These are phyloP conservation scores for Erpobdella octoculata DNA, from an alignment of 2,888 invertebrate genomes.

Conservation along the genomic window DNA sequence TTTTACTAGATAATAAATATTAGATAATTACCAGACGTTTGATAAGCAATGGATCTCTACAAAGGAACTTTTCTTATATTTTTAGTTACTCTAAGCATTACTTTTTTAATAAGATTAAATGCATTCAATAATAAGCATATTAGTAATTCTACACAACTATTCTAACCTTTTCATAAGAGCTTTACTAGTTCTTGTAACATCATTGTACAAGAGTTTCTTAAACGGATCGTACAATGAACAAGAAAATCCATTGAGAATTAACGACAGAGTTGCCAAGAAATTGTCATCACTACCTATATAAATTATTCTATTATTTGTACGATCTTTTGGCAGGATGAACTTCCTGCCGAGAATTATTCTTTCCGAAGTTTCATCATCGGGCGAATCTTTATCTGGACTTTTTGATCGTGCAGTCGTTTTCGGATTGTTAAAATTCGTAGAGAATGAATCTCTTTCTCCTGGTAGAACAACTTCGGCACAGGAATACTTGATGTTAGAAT, in stretches of 20 bases:
- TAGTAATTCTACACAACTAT: too few relatives aligned
- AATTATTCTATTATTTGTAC: not conserved
- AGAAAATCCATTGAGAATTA: not conserved
- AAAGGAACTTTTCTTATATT: too few relatives aligned
- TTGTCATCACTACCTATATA: not conserved
- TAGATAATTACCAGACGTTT: too few relatives aligned
- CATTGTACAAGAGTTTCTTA: not conserved
- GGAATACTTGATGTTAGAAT: not conserved
- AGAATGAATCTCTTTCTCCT: not conserved
- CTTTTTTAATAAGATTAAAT: too few relatives aligned
- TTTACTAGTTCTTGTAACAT: not conserved
- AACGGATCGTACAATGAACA: not conserved
- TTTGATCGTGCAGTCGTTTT: too few relatives aligned
- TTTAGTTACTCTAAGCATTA: too few relatives aligned
- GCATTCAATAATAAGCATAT: too few relatives aligned
- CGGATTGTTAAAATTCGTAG: not conserved
- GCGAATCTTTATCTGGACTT: too few relatives aligned
- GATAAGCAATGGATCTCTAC: too few relatives aligned
- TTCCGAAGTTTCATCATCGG: not conserved
- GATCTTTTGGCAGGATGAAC: not conserved
- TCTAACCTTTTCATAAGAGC: not conserved
- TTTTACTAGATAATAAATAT: too few relatives aligned
- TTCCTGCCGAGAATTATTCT: not conserved
- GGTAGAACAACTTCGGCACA: not conserved
- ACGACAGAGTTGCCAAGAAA: not conserved